Conservation (phyloP, 2,888 invertebrate genomes). For the Eurytoma adleriae region DNA sequence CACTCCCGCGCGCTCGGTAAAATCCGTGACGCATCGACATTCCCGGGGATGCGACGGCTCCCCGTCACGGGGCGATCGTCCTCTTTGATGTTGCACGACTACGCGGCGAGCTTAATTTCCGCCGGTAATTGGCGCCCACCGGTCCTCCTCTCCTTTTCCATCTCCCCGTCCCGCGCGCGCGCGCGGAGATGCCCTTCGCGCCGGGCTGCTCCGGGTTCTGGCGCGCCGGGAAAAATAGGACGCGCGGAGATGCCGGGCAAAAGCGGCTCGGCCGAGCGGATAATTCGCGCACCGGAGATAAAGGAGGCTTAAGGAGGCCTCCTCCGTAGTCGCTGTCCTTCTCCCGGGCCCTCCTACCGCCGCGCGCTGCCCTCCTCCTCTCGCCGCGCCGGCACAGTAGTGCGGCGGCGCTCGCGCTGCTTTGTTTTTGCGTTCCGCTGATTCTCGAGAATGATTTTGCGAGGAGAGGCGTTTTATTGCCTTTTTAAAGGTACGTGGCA, state of each 20-base stretch:
- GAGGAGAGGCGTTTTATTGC: slow-evolving; percentile 40
- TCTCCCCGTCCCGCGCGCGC: slow-evolving; percentile 23
- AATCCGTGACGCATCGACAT: slow-evolving; percentile 68
- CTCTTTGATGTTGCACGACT: slow-evolving; percentile 53
- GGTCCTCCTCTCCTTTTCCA: background rate
- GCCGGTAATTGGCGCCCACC: slow-evolving; percentile 38
- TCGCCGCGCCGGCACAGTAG: slow-evolving; percentile 28
- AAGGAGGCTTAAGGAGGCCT: slow-evolving; percentile 55
- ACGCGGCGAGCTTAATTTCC: slow-evolving; percentile 56
- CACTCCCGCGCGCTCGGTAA: slow-evolving; percentile 64
- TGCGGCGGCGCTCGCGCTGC: slow-evolving; percentile 5
- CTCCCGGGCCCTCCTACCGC: background rate
- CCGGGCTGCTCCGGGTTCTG: background rate
- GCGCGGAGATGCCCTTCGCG: slow-evolving; percentile 33
- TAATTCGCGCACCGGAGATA: slow-evolving; percentile 59
- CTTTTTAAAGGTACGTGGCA: slow-evolving; percentile 33
- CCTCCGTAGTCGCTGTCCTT: slow-evolving; percentile 4
- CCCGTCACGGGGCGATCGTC: slow-evolving; percentile 34
- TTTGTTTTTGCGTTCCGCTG: slow-evolving; percentile 33
- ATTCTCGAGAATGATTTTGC: slow-evolving; percentile 47
- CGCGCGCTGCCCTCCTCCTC: background rate
- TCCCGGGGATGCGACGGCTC: slow-evolving; percentile 53
- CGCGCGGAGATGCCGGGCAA: slow-evolving; percentile 28
- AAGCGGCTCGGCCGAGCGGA: slow-evolving; percentile 46
- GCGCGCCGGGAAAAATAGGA: slow-evolving; percentile 30